These are phyloP conservation scores for Euglossa dilemma DNA, from an alignment of 1,140 invertebrate genomes.

Conservation along the genomic window DNA sequence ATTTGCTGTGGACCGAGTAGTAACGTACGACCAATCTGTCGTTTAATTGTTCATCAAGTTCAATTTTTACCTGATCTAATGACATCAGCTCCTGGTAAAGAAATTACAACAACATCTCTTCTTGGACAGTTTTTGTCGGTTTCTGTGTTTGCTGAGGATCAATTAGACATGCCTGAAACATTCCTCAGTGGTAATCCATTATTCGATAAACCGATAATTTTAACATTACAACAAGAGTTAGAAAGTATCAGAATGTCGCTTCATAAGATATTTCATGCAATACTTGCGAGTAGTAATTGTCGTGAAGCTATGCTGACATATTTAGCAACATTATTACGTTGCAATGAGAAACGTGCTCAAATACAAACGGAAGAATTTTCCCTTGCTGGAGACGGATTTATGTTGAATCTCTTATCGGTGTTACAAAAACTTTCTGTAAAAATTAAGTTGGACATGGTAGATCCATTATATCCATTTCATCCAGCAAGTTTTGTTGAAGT, in stretches of 20 bases:
- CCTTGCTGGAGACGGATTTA: slow-evolving; percentile 95
- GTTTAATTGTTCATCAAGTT: slow-evolving; percentile 87
- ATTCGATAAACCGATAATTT: slow-evolving; percentile 84
- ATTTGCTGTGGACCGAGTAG: slow-evolving; percentile 84
- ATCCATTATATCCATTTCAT: slow-evolving; percentile 94
- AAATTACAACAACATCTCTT: slow-evolving; percentile 91
- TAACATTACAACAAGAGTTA: slow-evolving; percentile 87
- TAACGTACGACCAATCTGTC: slow-evolving; percentile 89
- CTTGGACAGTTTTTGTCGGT: slow-evolving; percentile 95
- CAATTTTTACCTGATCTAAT: slow-evolving; percentile 90
- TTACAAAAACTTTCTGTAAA: slow-evolving; percentile 94
- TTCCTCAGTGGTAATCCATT: slow-evolving; percentile 84
- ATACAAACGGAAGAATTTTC: slow-evolving; percentile 93
- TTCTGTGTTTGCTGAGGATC: slow-evolving; percentile 96
- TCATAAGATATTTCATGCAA: slow-evolving; percentile 91
- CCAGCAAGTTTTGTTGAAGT: slow-evolving; percentile 89
- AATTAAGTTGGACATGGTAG: slow-evolving; percentile 92
- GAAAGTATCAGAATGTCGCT: slow-evolving; percentile 88
- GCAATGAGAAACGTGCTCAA: slow-evolving; percentile 94
- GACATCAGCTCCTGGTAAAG: slow-evolving; percentile 89
- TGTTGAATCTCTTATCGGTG: slow-evolving; percentile 95
- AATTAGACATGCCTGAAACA: slow-evolving; percentile 89
- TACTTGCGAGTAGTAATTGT: slow-evolving; percentile 90
- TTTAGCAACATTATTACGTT: slow-evolving; percentile 88
- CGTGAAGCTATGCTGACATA: slow-evolving; percentile 91